A percentile compares a stretch with the other conserved stretches of the same genome.
Conservation (phyloP, 2,888 invertebrate genomes). For the Stenodema calcarata region DNA sequence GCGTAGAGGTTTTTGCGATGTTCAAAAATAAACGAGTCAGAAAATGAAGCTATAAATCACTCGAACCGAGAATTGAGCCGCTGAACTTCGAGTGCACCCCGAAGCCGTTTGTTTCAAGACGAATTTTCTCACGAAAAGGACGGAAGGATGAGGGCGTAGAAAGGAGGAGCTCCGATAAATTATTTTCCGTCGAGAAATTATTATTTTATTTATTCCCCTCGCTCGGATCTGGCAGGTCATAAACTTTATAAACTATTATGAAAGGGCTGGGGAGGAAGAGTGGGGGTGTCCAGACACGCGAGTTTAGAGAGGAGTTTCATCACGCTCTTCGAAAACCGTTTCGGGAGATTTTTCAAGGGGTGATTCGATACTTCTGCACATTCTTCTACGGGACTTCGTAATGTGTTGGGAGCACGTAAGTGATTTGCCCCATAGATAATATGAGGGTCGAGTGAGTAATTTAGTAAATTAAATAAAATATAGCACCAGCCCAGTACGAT, state of each 20-base stretch:
- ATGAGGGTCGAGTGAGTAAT: neutral
- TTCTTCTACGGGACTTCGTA: neutral
- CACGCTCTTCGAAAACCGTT: neutral
- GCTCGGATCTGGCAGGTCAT: conserved; percentile 9
- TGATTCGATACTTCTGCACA: neutral
- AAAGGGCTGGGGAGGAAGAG: neutral
- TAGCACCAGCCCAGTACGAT: neutral
- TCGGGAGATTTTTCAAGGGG: neutral
- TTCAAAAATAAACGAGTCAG: too few species aligned
- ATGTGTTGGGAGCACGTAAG: neutral
- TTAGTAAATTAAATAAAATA: neutral
- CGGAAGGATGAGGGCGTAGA: neutral
- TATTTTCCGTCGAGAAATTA: conserved; percentile 13
- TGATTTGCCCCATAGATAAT: neutral
- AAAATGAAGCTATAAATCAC: too few species aligned
- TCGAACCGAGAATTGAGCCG: neutral
- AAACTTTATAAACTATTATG: conserved; percentile 4
- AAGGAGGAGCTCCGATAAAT: neutral
- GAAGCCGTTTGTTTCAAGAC: neutral
- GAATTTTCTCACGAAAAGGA: conserved; percentile 6
- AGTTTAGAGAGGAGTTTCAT: conserved; percentile 25
- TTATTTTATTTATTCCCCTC: conserved; percentile 21
- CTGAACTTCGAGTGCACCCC: neutral
- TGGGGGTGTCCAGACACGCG: conserved; percentile 1
- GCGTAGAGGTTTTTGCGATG: too few species aligned